phyloP scores from a whole-genome alignment of 1,140 invertebrate genomes.

The Aphelenchoides besseyi region DNA sequence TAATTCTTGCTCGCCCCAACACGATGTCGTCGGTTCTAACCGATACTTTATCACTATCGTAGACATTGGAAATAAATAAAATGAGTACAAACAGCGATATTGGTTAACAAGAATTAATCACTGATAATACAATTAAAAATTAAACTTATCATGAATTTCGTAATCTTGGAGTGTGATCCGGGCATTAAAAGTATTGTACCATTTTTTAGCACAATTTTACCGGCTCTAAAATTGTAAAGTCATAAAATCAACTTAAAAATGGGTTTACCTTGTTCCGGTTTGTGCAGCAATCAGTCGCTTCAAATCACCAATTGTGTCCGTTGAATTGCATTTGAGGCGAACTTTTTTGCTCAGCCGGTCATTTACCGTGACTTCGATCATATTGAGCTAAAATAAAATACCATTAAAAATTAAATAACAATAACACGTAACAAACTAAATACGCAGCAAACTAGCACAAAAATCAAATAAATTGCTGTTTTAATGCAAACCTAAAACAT shows the following conservation, averaged over 20 bases:
- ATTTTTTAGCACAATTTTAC: constrained; percentile 99
- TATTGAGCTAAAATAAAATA: too few species aligned
- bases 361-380: constrained; percentile 99
- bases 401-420: too few species aligned
- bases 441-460: too few species aligned
- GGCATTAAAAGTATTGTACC: constrained; percentile 90
- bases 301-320: constrained; percentile 94
- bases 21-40: too few species aligned
- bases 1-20: too few species aligned
- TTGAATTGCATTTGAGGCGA: constrained; percentile 93
- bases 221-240: constrained; percentile 78
- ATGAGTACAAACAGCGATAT: not conserved
- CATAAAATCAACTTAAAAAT: constrained; percentile 25
- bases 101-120: not conserved
- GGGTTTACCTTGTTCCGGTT: constrained; percentile 83
- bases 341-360: constrained; percentile 95
- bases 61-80: not conserved
- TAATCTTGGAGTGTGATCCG: constrained; percentile 93
- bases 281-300: constrained; percentile 98
- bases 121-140: constrained; percentile 84
- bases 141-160: constrained; percentile 99
- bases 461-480: too few species aligned
- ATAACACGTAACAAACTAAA: too few species aligned
- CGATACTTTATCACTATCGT: too few species aligned
- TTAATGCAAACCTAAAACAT: too few species aligned